phyloP scores from a whole-genome alignment of 2,113 vertebrate species.

The Ammodytes marinus region DNA sequence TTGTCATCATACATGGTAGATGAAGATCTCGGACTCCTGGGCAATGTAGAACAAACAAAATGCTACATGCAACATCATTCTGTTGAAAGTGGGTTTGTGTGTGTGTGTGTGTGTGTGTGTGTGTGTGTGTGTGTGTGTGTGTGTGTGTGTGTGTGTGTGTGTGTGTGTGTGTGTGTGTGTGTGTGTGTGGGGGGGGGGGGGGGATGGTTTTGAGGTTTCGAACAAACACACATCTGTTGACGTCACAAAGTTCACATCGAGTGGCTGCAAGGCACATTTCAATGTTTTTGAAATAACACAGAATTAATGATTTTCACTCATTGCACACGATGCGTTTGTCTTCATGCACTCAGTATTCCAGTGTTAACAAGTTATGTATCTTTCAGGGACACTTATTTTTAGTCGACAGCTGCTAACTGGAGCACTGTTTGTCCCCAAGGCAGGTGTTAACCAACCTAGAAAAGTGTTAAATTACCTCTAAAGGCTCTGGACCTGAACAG shows the following conservation, averaged over 20 bases:
- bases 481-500: conserved; percentile 1
- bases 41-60: conserved; percentile 19
- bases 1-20: conserved; percentile 20
- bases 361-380: conserved; percentile 45
- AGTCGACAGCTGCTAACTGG: conserved; percentile 27
- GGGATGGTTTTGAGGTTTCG: no score
- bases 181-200: no score
- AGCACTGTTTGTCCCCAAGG: not conserved
- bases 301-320: conserved; percentile 41
- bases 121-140: not conserved
- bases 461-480: conserved; percentile 28
- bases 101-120: not conserved
- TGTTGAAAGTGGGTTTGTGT: not conserved
- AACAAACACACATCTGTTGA: conserved; percentile 17
- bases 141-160: not conserved
- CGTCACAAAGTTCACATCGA: conserved; percentile 31
- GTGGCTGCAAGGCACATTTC: conserved; percentile 69
- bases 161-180: not conserved
- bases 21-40: not conserved
- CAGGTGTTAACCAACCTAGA: conserved; percentile 32
- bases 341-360: conserved; percentile 46
- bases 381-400: conserved; percentile 39
- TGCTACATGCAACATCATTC: conserved; percentile 1
- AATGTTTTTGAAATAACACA: conserved; percentile 30
- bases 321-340: conserved; percentile 36